Conservation (phyloP, 37 sponge, comb jelly and placozoan genomes). For the Spongia lamella region DNA sequence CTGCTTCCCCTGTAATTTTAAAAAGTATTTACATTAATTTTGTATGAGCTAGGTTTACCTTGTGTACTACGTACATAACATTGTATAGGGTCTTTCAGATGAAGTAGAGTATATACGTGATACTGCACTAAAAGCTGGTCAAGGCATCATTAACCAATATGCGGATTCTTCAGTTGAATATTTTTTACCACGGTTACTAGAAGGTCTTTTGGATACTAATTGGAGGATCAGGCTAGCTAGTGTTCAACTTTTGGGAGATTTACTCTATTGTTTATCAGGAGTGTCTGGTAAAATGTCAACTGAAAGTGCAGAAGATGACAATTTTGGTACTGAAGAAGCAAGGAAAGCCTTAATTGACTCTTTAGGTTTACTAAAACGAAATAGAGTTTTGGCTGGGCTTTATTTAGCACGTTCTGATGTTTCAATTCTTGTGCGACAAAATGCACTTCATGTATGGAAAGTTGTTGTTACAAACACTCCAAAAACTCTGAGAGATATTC, state of each 20-base stretch:
- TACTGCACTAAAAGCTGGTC: slow-evolving; percentile 87
- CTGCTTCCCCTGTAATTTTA: too few species aligned
- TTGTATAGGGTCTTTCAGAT: slow-evolving; percentile 95
- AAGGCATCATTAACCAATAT: slow-evolving; percentile 81
- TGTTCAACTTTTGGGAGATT: slow-evolving; percentile 92
- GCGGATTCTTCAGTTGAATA: slow-evolving; percentile 87
- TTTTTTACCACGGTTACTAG: slow-evolving; percentile 90
- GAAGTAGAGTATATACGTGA: slow-evolving; percentile 95
- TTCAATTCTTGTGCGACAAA: slow-evolving; percentile 91
- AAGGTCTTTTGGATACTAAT: slow-evolving; percentile 87
- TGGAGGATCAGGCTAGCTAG: slow-evolving; percentile 93
- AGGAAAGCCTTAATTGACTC: slow-evolving; percentile 55
- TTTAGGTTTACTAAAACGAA: slow-evolving; percentile 81
- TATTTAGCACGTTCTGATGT: slow-evolving; percentile 99
- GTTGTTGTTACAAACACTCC: slow-evolving; percentile 95
- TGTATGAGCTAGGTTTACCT: too few species aligned
- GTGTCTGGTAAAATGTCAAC: slow-evolving; percentile 98
- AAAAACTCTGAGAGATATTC: slow-evolving; percentile 90
- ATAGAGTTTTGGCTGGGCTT: slow-evolving; percentile 93
- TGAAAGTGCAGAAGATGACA: slow-evolving; percentile 93
- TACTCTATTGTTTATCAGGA: slow-evolving; percentile 91
- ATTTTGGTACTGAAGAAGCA: slow-evolving; percentile 94
- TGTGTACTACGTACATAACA: too few species aligned
- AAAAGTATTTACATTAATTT: too few species aligned
- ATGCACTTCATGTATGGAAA: slow-evolving; percentile 98